Conservation (phyloP, 2,888 invertebrate species). For the Cyclophora albipunctata region DNA sequence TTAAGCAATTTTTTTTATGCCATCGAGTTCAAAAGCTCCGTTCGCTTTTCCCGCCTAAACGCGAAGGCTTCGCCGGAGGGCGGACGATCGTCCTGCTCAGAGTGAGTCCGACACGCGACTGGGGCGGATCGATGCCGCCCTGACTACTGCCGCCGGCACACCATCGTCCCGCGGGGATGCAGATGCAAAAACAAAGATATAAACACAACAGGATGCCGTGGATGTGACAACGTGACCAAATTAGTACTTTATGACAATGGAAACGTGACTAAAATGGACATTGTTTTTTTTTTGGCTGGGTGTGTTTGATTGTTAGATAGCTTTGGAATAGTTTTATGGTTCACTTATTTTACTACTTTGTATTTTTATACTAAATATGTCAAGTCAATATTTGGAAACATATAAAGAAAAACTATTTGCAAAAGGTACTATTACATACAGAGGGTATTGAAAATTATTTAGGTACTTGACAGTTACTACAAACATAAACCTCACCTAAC, state of each 20-base stretch:
- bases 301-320: too few relatives aligned
- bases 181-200: constrained; percentile 46
- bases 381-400: not conserved
- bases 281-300: too few relatives aligned
- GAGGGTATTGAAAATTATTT: too few relatives aligned
- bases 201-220: constrained; percentile 11
- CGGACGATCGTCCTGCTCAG: constrained; percentile 43
- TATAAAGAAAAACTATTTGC: not conserved
- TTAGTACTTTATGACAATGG: constrained; percentile 5
- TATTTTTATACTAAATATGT: not conserved
- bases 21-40: not conserved
- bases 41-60: constrained; percentile 61
- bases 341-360: not conserved
- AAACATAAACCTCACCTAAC: not conserved
- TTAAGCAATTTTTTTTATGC: too few relatives aligned
- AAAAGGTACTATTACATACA: not conserved
- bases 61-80: constrained; percentile 46
- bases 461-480: too few relatives aligned
- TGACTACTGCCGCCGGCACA: constrained; percentile 29
- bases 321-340: not conserved
- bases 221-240: constrained; percentile 18
- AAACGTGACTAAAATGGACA: not conserved
- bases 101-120: constrained; percentile 56
- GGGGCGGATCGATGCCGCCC: constrained; percentile 64
- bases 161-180: constrained; percentile 68